Base-by-base conservation (phyloP, 2,113 vertebrate species). In the Haemorhous mexicanus region DNA sequence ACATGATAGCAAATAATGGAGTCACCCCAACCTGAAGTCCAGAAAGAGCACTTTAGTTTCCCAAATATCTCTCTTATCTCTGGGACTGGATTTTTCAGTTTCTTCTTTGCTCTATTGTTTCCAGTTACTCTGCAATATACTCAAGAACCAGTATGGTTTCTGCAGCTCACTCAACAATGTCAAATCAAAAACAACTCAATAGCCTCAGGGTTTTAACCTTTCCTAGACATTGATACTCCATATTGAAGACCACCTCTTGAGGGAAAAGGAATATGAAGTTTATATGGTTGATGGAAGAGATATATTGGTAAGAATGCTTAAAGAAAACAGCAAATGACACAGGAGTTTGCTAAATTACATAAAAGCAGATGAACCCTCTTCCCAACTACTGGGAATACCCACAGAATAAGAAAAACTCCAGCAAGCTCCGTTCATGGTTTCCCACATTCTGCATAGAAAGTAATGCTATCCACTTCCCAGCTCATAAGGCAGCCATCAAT, bases 191-290 rank as follows among this genome's bases (percentile, higher is more conserved):
- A 75, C 16, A 39, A 74, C 52, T 64, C 39, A 70, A 56, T 2
- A 86, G 61, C 20, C 56, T 81, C 64, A 75, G 47, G 28, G 32
- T 64, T 86, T 96, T 90, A 96, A 94, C 76, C 59, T 79, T 92
- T 96, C 30, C 39, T 67, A 47, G 46, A 49, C 84, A 43, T 13
- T 52, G 56, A 73, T 39, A 83, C 13, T 62, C 16, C 18, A 30
- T 43, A 58, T 3, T 15, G 63, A 90, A 83, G 82, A 91, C 24
- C 6, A 50, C 15, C 13, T 79, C 37, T 62, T 44, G 24, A 85
- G 35, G 30, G 13, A 62, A 84, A 85, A 86, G 23, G 17, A 95
- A 69, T 88, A 61, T 10, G 58, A 85, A 82, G 30, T 32, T 7
- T 53, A 19, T n/a, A 33, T 14, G 13, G 64, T 43, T 41, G 50